phyloP scores from a whole-genome alignment of 2,888 invertebrate species.

The Hypselothyrea guttata region DNA sequence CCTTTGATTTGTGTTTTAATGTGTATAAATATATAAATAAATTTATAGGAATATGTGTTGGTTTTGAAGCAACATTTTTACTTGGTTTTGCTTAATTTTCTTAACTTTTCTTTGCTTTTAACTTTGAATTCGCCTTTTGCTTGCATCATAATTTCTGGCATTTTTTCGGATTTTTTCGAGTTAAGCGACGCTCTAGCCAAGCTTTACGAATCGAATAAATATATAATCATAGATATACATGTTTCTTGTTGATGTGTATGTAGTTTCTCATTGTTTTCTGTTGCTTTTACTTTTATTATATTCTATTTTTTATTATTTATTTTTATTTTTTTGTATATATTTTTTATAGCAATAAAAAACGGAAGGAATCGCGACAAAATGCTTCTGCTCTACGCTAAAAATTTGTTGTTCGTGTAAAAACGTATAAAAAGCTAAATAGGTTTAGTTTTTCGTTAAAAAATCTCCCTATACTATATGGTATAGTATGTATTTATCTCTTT shows the following conservation, averaged over 20 bases:
- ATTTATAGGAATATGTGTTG: slow-evolving; percentile 75
- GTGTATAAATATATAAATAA: slow-evolving; percentile 74
- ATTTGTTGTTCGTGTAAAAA: slow-evolving; percentile 62
- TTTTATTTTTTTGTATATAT: slow-evolving; percentile 8
- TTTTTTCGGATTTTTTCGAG: slow-evolving; percentile 38
- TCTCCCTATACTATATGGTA: slow-evolving; percentile 40
- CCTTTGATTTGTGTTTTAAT: slow-evolving; percentile 44
- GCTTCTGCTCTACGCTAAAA: slow-evolving; percentile 22
- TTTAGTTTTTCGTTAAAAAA: slow-evolving; percentile 54
- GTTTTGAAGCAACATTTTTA: slow-evolving; percentile 55
- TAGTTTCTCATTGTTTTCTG: slow-evolving; percentile 11
- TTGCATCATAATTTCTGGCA: too few species aligned
- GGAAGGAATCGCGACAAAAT: slow-evolving; percentile 69
- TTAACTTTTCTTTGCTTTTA: too few species aligned
- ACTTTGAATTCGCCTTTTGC: too few species aligned
- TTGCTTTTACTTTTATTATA: too few species aligned
- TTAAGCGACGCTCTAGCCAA: slow-evolving; percentile 51
- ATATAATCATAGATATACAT: slow-evolving; percentile 12
- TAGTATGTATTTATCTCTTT: slow-evolving; percentile 11
- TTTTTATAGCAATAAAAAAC: slow-evolving; percentile 49
- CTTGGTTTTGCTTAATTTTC: too few species aligned
- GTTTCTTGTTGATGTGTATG: slow-evolving; percentile 27
- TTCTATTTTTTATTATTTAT: background rate
- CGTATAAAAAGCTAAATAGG: slow-evolving; percentile 74
- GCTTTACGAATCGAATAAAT: slow-evolving; percentile 65